These are phyloP conservation scores for Hypomesus transpacificus DNA, from an alignment of 2,113 vertebrate genomes.

Conservation along the genomic window DNA sequence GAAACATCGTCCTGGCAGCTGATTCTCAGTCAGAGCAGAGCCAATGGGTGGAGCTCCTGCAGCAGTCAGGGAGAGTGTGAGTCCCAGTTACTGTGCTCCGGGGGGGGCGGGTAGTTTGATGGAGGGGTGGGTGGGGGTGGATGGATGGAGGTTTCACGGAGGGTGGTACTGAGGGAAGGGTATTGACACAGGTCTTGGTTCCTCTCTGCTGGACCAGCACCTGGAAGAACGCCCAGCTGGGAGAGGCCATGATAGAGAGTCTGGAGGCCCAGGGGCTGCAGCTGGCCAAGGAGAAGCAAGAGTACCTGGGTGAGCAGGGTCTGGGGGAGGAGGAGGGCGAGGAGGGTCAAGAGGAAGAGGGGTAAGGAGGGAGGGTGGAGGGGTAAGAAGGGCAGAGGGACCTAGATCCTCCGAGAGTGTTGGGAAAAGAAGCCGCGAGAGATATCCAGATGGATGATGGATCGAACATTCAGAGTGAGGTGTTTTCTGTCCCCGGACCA, in stretches of 20 bases:
- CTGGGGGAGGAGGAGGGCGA: neutral
- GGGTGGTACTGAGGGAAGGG: too few relatives aligned
- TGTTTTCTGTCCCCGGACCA: too few relatives aligned
- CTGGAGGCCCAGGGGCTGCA: slow-evolving; percentile 96
- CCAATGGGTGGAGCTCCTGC: slow-evolving; percentile 95
- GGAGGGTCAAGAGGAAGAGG: neutral
- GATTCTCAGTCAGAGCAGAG: slow-evolving; percentile 88
- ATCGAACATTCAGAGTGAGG: too few relatives aligned
- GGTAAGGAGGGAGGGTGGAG: neutral
- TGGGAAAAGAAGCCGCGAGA: neutral
- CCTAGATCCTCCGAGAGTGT: neutral
- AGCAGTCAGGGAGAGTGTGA: slow-evolving; percentile 98
- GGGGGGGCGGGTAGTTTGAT: too few relatives aligned
- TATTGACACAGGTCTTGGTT: too few relatives aligned
- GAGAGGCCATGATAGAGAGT: slow-evolving; percentile 97
- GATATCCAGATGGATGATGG: too few relatives aligned
- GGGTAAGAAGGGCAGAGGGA: neutral
- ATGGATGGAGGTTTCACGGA: too few relatives aligned
- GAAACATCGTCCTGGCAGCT: slow-evolving; percentile 86
- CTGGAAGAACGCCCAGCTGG: slow-evolving; percentile 94
- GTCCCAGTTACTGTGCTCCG: slow-evolving; percentile 22
- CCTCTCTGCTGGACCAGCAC: slow-evolving; percentile 70
- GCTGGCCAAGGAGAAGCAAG: slow-evolving; percentile 96
- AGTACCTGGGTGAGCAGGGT: slow-evolving; percentile 83
- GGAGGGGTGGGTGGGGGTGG: too few relatives aligned